Conservation (phyloP, 2,113 vertebrate species). For the Cephalopterus ornatus region DNA sequence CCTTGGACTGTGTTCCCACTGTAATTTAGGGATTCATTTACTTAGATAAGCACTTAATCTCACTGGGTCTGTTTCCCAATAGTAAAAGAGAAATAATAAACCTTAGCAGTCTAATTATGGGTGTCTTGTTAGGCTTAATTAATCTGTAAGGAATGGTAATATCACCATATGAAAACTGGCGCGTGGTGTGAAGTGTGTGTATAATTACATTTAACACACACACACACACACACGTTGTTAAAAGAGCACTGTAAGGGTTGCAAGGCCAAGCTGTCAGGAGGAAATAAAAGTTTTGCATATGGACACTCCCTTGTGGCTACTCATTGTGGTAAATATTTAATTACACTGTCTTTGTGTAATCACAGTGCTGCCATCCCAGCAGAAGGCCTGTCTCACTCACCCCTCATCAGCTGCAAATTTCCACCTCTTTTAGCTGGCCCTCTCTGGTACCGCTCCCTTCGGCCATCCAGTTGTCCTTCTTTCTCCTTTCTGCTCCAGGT, state of each 20-base stretch:
- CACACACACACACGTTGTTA: neutral
- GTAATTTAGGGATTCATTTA: neutral
- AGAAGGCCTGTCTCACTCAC: neutral
- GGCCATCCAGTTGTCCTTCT: neutral
- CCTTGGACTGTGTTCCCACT: neutral
- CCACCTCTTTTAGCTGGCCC: neutral
- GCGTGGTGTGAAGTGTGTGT: neutral
- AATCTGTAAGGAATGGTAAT: constrained; percentile 8
- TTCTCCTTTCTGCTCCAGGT: neutral
- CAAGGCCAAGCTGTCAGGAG: neutral
- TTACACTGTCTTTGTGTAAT: neutral
- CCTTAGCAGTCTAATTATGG: neutral
- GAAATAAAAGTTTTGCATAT: neutral
- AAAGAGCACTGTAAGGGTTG: neutral
- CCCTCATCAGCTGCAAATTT: neutral
- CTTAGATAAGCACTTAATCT: neutral
- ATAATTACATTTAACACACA: neutral
- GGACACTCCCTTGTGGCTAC: neutral
- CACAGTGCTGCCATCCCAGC: neutral
- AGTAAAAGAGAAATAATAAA: constrained; percentile 26
- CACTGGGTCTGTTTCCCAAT: neutral
- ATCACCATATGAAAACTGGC: neutral
- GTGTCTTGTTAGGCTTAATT: constrained; percentile 23
- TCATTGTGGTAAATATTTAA: constrained; percentile 18
- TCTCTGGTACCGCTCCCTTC: neutral